Evolutionary conservation across 2,113 vertebrate species (phyloP), one percentile per base, ranked within the genome.

Genomic region (Pyxicephalus adspersus): DNA sequence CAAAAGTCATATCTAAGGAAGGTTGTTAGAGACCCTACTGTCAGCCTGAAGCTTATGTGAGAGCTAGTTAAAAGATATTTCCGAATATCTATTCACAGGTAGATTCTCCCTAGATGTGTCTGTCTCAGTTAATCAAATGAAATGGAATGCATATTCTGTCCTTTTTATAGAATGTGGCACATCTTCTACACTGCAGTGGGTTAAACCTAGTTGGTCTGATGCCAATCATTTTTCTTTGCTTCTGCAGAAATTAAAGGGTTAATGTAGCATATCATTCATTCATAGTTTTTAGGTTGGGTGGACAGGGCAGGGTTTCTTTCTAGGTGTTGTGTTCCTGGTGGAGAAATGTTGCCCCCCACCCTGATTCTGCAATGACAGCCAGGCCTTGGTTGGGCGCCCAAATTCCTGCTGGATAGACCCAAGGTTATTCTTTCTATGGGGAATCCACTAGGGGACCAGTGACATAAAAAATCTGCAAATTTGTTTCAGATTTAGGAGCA

Each of bases 51-150:
- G 64, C 64, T 26, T 31, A 29, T 45, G 17, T 17, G 20, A 20
- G 31, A 67, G 76, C 64, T 58, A 79, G 64, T 79, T 79, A 79
- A 79, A 79, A 68, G 29, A 58, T 68, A 20, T 68, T 79, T 55
- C 64, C 76, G 68, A 60, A 79, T 68, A 79, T 68, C 54, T 54
- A 68, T 79, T 54, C 64, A 68, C 76, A 68, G 76, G 76, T 79
- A 79, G 76, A n/a, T n/a, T 79, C 29, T 55, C 25, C 28, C 54
- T 60, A 54, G 22, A 79, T 79, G 51, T 19, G 20, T 38, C 29
- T 22, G 29, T 23, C 28, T 57, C n/a, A 20, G 17, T 50, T 79
- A 79, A 79, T 79, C 64, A 68, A 68, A 68, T 67, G 76, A 65
- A 45, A 19, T 2, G 54, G 26, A 68, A 28, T 58, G 11, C 29